These are phyloP conservation scores for Procapra przewalskii DNA, from an alignment of 2,113 vertebrate species.

Conservation along the genomic window DNA sequence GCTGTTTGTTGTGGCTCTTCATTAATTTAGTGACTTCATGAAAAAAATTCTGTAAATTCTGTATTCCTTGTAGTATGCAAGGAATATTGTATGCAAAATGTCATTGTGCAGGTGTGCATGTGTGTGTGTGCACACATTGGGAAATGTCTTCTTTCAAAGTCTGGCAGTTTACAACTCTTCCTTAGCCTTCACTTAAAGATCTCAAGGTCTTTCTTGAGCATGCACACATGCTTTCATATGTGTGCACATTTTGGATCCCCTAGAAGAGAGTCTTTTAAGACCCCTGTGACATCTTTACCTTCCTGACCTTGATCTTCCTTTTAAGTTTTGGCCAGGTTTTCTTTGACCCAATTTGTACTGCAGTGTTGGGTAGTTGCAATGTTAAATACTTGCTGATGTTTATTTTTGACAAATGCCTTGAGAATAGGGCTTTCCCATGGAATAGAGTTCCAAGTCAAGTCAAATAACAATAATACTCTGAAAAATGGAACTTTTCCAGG, in stretches of 20 bases:
- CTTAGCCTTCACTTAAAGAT: not conserved
- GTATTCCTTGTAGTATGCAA: not conserved
- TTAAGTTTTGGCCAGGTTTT: not conserved
- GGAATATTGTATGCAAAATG: not conserved
- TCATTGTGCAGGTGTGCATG: rapidly evolving
- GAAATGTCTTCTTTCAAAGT: not conserved
- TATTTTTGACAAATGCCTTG: not conserved
- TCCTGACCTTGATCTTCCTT: not conserved
- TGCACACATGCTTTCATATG: not conserved
- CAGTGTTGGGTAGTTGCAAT: not conserved
- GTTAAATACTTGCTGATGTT: not conserved
- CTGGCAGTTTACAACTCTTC: not conserved
- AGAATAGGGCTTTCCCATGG: not conserved
- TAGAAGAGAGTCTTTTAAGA: not conserved
- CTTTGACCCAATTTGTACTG: not conserved
- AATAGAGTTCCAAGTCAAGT: not conserved
- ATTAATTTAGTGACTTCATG: not conserved
- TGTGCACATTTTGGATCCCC: not conserved
- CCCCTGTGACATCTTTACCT: not conserved
- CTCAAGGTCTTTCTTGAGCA: not conserved
- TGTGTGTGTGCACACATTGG: rapidly evolving
- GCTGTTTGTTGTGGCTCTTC: not conserved
- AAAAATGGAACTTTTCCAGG: not conserved
- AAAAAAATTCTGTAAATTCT: not conserved
- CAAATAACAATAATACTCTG: not conserved